Base-by-base conservation (phyloP, 2,797 vertebrate species). In the Aulostomus chinensis region DNA sequence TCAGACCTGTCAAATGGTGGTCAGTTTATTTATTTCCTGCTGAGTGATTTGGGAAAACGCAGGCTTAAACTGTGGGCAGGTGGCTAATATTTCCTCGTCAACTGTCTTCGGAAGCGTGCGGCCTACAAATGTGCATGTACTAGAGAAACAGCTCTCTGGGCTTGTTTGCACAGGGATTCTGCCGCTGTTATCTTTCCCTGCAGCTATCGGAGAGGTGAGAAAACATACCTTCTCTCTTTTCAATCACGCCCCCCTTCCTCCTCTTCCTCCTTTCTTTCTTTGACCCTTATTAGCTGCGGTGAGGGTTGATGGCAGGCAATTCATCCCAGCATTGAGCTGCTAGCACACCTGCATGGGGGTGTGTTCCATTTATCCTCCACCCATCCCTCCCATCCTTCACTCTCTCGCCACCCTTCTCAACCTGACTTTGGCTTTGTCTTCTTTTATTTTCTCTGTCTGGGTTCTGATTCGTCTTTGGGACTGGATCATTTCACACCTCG, bases 401-500 rank as follows among this genome's bases (percentile, higher is more conserved):
- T 46, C 52, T 51, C 54, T 40, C 22, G 12, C 60, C 34, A 12
- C 11, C 60, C 46, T 30, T 45, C 54, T 43, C 24, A 43, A 38
- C 30, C 40, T 30, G 37, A 52, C 16, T 65, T 53, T 32, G 28
- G 10, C 46, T 50, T 58, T 51, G 21, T 43, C 26, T 36, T 55
- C 34, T 35, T 37, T 64, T 20, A 20, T 48, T 65, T 14, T 46
- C 51, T 45, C 50, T 58, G 36, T 43, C 54, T 39, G 59, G 65
- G 55, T 36, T 68, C 66, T 73, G 51, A 65, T 78, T 81, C 60
- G 60, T 86, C 81, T 86, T 73, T 82, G 83, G 73, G 80, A 81
- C 75, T 28, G 51, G 81, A 85, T 92, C 88, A 85, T 74, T 92
- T 93, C 86, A 84, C 91, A 91, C 90, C 89, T 91, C 63, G 0